Base-by-base conservation (phyloP, 2,113 vertebrate genomes). In the Cricetomys ansorgei region DNA sequence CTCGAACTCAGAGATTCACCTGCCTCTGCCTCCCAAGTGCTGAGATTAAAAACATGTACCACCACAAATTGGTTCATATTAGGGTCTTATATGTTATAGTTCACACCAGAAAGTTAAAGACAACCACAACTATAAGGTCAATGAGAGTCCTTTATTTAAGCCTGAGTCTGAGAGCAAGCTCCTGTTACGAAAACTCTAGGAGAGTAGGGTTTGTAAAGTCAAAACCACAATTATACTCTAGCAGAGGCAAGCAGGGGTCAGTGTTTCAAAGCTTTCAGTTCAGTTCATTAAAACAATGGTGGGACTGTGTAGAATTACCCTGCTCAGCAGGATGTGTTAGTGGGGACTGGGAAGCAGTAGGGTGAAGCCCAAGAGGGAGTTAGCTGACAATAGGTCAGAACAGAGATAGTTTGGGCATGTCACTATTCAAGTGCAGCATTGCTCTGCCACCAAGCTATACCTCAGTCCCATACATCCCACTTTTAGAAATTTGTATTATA, bases 401-500 rank as follows among this genome's bases (percentile, higher is more conserved):
- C 76, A 21, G 73, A 21, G 73, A 48, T 31, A 31, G 43, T 48
- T 76, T 3, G 12, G 3, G 50, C 34, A 11, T 80, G 21, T 25
- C 77, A 34, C 40, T 11, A 55, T 34, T 19, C 40, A 62, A 40
- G 25, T 15, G 69, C 55, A 37, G 37, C 23, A 23, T 23, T 48
- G 12, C 55, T 59, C 55, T 37, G 1, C 70, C 27, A 37, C 40
- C 62, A 59, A 59, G 31, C 29, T 48, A 3, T 13, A 11, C 59
- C 59, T 85, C 59, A 85, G 59, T 43, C 27, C 29, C 3, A 3
- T 40, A 65, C 43, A 45, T 5, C 10, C 59, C 62, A 43, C 80
- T 84, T 45, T 84, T 64, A 34, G 40, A 64, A 45, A 89, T 81
- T 94, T 83, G 64, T 21, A 90, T 92, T 69, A 62, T 91, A 55